Conservation (phyloP, 2,797 vertebrate species). For the Propithecus perrieri region DNA sequence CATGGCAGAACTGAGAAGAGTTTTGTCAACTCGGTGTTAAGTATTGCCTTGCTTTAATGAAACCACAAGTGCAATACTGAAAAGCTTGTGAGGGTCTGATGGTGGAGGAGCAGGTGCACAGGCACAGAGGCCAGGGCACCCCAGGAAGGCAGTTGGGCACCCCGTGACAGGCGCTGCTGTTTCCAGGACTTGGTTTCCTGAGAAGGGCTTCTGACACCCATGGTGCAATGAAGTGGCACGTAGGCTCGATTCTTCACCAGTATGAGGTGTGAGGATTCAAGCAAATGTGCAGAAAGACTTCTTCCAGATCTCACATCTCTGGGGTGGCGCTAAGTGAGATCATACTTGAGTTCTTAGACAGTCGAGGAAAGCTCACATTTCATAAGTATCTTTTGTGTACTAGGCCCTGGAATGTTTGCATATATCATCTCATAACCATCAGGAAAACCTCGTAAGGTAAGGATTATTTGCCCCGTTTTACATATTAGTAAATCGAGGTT, state of each 20-base stretch:
- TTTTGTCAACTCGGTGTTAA: background rate
- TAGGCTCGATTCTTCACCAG: background rate
- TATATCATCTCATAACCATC: background rate
- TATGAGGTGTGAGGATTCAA: accelerated
- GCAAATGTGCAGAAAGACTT: background rate
- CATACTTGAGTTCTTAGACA: background rate
- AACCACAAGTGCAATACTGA: background rate
- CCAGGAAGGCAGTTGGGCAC: background rate
- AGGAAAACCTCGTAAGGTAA: background rate
- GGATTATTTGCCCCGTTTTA: background rate
- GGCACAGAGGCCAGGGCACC: background rate
- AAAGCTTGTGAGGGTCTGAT: background rate
- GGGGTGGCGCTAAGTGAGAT: background rate
- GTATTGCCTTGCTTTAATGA: background rate
- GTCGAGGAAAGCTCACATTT: background rate
- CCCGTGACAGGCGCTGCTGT: too few relatives aligned
- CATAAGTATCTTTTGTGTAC: background rate
- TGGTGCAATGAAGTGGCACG: accelerated
- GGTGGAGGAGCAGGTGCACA: background rate
- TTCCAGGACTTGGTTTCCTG: background rate
- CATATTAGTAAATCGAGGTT: background rate
- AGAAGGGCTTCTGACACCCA: background rate
- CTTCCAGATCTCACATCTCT: background rate
- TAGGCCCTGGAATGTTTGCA: background rate
- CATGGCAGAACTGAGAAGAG: background rate